Evolutionary conservation across 2,113 vertebrate species (phyloP).

Genomic region (Atherinomorus stipes): DNA sequence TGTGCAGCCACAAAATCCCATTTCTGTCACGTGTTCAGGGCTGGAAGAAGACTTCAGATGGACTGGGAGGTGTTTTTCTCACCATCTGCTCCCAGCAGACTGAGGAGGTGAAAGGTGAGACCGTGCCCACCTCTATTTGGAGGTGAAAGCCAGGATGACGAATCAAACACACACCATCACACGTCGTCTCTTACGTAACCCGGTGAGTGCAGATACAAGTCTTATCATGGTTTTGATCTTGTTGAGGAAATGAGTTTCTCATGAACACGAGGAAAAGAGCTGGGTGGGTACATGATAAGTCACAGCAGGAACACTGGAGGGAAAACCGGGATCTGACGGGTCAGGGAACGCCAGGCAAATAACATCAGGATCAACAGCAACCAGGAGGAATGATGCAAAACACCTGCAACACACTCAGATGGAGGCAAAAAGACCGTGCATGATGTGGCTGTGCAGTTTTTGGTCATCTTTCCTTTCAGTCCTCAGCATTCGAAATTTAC

Average conservation of each 20-base stretch:
- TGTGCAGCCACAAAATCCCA: not conserved
- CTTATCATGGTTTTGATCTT: not conserved
- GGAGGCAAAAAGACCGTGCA: too few species aligned
- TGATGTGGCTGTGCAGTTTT: too few species aligned
- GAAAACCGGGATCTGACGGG: not conserved
- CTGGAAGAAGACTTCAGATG: not conserved
- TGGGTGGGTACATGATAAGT: too few species aligned
- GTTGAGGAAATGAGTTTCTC: too few species aligned
- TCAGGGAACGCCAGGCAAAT: not conserved
- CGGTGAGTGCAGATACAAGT: not conserved
- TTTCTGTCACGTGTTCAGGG: not conserved
- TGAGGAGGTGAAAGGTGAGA: constrained; percentile 41
- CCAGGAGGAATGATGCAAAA: not conserved
- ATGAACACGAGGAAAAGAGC: too few species aligned
- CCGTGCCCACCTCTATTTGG: constrained; percentile 18
- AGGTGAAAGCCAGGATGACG: constrained; percentile 27
- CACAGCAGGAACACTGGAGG: not conserved
- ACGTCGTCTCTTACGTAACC: not conserved
- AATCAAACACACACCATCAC: constrained; percentile 18
- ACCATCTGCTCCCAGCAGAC: constrained; percentile 49
- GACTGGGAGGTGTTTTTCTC: not conserved
- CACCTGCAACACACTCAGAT: not conserved
- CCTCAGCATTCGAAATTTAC: too few species aligned
- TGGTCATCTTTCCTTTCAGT: not conserved
- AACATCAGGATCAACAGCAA: too few species aligned